These are phyloP conservation scores for Bombylius discolor DNA, from an alignment of 2,888 invertebrate species.

Conservation along the genomic window DNA sequence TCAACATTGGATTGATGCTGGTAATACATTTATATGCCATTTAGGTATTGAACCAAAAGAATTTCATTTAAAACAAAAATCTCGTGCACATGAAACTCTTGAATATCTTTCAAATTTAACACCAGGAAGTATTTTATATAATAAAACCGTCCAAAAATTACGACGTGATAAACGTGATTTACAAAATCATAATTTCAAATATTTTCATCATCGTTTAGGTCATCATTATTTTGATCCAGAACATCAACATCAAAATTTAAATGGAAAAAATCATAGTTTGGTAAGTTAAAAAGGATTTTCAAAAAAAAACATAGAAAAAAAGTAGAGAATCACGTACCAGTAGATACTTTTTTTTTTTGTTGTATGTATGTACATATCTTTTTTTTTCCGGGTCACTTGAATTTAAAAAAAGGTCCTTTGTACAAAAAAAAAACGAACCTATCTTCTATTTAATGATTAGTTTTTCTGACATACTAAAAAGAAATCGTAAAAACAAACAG, in stretches of 20 bases:
- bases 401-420: too few species aligned
- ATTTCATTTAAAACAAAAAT: constrained; percentile 8
- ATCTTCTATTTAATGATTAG: too few species aligned
- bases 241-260: background rate
- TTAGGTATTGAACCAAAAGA: constrained; percentile 22
- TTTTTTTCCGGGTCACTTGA: too few species aligned
- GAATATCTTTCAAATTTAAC: constrained; percentile 20
- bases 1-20: constrained; percentile 30
- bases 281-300: background rate
- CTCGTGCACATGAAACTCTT: constrained; percentile 13
- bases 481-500: too few species aligned
- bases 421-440: too few species aligned
- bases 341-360: too few species aligned
- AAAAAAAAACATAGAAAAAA: too few species aligned
- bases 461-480: too few species aligned
- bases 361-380: too few species aligned
- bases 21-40: constrained; percentile 30
- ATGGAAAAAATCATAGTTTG: constrained; percentile 5
- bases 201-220: constrained; percentile 13
- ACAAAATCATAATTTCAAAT: constrained; percentile 10
- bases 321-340: too few species aligned
- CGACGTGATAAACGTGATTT: constrained; percentile 13
- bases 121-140: constrained; percentile 16
- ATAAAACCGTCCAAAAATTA: constrained; percentile 18
- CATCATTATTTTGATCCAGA: constrained; percentile 11